phyloP scores from a whole-genome alignment of 2,797 vertebrate genomes.

The Limosa lapponica region DNA sequence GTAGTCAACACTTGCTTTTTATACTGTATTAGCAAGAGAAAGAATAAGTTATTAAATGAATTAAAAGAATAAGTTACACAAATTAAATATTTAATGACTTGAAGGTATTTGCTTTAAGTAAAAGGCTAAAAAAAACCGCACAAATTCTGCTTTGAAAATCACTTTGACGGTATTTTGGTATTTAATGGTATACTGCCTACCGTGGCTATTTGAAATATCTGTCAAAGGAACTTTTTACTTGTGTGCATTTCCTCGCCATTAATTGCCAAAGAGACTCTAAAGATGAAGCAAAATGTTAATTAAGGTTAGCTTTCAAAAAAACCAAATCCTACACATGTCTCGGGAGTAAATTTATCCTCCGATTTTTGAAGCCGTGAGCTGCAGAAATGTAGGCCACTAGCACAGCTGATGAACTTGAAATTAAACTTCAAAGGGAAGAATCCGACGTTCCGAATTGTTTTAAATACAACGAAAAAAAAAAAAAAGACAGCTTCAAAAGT shows the following conservation, averaged over 20 bases:
- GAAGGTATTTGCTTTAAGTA: neutral
- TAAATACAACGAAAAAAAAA: neutral
- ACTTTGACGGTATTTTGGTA: neutral
- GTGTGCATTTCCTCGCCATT: constrained; percentile 25
- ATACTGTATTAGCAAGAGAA: neutral
- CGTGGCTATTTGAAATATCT: neutral
- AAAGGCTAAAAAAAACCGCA: neutral
- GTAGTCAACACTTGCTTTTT: neutral
- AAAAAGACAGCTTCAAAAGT: neutral
- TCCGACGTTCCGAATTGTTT: neutral
- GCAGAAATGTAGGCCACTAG: neutral
- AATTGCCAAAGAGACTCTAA: constrained; percentile 22
- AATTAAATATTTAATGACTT: neutral
- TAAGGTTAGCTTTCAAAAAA: constrained; percentile 25
- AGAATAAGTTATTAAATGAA: neutral
- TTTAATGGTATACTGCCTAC: neutral
- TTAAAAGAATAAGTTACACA: neutral
- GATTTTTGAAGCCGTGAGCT: constrained; percentile 9
- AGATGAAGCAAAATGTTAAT: constrained; percentile 50
- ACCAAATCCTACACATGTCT: neutral
- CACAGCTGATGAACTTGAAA: neutral
- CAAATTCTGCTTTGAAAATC: neutral
- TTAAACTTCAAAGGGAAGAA: constrained; percentile 14
- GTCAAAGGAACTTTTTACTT: neutral
- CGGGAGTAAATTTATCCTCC: constrained; percentile 41